Conservation (phyloP, 1,140 invertebrate genomes). For the Maniola jurtina region DNA sequence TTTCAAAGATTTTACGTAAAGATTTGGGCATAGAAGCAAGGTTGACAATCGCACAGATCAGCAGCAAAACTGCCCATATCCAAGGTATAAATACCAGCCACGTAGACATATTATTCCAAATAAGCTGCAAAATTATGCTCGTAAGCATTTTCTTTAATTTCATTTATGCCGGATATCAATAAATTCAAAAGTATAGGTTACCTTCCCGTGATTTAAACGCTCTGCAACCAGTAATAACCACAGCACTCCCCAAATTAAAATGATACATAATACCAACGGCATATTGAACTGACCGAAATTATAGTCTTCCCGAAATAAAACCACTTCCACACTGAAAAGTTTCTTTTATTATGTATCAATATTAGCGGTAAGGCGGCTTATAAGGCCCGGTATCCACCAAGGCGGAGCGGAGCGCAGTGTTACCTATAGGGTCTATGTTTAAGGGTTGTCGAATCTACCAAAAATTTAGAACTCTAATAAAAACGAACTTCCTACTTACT, state of each 20-base stretch:
- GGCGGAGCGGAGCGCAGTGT: too few species aligned
- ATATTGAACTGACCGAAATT: conserved; percentile 49
- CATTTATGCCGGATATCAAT: neutral
- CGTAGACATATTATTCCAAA: conserved; percentile 57
- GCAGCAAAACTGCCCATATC: conserved; percentile 48
- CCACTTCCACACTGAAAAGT: conserved; percentile 56
- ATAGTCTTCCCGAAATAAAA: conserved; percentile 43
- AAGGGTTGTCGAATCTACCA: too few species aligned
- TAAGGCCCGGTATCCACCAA: too few species aligned
- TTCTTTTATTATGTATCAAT: too few species aligned
- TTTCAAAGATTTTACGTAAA: conserved; percentile 44
- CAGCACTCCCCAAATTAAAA: conserved; percentile 47
- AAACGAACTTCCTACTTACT: conserved; percentile 48
- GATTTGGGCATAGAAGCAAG: conserved; percentile 32
- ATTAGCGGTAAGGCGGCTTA: too few species aligned
- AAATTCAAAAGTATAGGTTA: conserved; percentile 18
- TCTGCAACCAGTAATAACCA: conserved; percentile 53
- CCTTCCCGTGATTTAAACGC: conserved; percentile 44
- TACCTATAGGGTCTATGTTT: too few species aligned
- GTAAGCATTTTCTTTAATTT: neutral
- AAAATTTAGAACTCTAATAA: neutral
- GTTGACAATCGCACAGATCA: conserved; percentile 37
- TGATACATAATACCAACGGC: conserved; percentile 40
- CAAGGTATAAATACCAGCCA: conserved; percentile 55
- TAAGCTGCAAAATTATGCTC: conserved; percentile 47